Evolutionary conservation across 2,888 invertebrate species (phyloP).

Genomic region (Drosophila birchii): DNA sequence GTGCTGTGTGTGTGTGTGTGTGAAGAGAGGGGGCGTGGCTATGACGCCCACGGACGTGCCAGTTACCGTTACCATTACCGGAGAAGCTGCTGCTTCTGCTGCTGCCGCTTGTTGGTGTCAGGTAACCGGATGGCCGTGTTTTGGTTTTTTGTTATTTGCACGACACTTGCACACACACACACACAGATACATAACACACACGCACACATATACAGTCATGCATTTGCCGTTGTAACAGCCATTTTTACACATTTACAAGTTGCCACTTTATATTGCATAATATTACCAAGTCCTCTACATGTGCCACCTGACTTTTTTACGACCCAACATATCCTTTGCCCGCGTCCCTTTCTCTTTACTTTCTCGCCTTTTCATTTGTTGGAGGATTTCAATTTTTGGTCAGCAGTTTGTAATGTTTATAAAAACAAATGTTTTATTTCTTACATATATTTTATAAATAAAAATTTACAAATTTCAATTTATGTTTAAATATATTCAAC

Average conservation of each 20-base stretch:
- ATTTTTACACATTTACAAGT: slow-evolving; percentile 80
- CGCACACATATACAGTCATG: slow-evolving; percentile 6
- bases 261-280: slow-evolving; percentile 80
- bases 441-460: background rate
- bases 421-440: too few species aligned
- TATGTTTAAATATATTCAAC: background rate
- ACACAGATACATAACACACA: background rate
- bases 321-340: slow-evolving; percentile 13
- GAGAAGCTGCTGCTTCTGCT: slow-evolving; percentile 14
- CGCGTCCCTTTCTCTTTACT: background rate
- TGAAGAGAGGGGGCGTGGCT: slow-evolving; percentile 36
- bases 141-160: slow-evolving; percentile 41
- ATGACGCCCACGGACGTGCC: slow-evolving; percentile 42
- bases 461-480: too few species aligned
- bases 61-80: slow-evolving; percentile 55
- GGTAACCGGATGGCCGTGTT: slow-evolving; percentile 50
- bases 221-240: slow-evolving; percentile 62
- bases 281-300: slow-evolving; percentile 69
- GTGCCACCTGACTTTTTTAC: slow-evolving; percentile 66
- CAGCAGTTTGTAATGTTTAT: background rate
- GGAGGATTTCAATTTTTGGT: background rate
- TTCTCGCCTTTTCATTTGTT: too few species aligned
- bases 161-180: slow-evolving; percentile 19
- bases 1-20: slow-evolving; percentile 26
- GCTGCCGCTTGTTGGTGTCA: slow-evolving; percentile 39